phyloP scores from a whole-genome alignment of 2,113 vertebrate species.

The Gadus macrocephalus region DNA sequence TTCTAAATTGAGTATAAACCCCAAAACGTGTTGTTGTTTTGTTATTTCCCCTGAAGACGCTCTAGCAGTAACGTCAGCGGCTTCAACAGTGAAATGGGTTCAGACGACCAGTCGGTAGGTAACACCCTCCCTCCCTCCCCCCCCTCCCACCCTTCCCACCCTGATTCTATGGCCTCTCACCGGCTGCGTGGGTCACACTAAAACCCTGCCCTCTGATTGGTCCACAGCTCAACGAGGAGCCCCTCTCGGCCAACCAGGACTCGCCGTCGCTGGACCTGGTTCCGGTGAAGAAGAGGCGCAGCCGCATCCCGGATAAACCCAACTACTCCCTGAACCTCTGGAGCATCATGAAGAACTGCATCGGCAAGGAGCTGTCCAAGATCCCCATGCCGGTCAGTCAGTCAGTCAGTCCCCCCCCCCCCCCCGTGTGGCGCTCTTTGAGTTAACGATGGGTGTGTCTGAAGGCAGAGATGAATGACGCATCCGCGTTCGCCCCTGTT shows the following conservation, averaged over 20 bases:
- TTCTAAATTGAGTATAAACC: too few relatives aligned
- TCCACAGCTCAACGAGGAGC: slow-evolving; percentile 81
- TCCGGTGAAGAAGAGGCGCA: slow-evolving; percentile 81
- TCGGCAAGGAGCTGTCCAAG: slow-evolving; percentile 92
- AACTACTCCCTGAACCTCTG: slow-evolving; percentile 94
- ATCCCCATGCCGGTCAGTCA: slow-evolving; percentile 92
- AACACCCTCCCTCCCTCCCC: not conserved
- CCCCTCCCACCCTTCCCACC: not conserved
- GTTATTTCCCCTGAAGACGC: slow-evolving; percentile 67
- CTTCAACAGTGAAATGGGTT: slow-evolving; percentile 89
- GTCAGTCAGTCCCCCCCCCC: too few relatives aligned
- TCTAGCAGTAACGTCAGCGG: slow-evolving; percentile 94
- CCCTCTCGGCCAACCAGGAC: slow-evolving; percentile 68
- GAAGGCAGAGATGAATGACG: too few relatives aligned
- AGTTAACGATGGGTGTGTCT: too few relatives aligned
- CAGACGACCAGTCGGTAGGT: slow-evolving; percentile 89
- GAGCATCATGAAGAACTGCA: slow-evolving; percentile 98
- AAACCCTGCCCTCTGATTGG: slow-evolving; percentile 1
- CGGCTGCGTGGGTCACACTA: not conserved
- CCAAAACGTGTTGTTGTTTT: not conserved
- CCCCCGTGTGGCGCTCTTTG: too few relatives aligned
- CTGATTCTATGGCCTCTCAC: not conserved
- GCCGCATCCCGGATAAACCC: slow-evolving; percentile 87
- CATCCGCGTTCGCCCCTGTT: too few relatives aligned
- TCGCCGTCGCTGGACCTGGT: slow-evolving; percentile 66